Conservation (phyloP, 53 echinoderm and acorn worm genomes). For the Zoroaster sp. region DNA sequence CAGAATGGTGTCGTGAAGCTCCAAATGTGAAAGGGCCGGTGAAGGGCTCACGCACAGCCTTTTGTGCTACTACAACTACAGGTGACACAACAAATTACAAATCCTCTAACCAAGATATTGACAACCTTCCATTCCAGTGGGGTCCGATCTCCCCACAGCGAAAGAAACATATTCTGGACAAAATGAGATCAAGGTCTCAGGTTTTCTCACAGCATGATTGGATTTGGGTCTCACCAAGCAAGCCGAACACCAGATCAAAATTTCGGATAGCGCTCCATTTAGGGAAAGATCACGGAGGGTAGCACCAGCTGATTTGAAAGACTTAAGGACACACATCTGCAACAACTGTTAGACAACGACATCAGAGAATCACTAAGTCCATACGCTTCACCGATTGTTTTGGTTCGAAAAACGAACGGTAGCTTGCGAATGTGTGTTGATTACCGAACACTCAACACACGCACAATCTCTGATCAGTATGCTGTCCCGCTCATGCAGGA, state of each 20-base stretch:
- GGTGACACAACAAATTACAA: not conserved
- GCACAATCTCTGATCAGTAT: constrained; percentile 44
- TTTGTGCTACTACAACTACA: not conserved
- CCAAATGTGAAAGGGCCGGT: not conserved
- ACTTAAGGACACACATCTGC: constrained; percentile 51
- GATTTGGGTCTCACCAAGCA: constrained; percentile 49
- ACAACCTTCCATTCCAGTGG: constrained; percentile 54
- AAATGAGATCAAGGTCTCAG: not conserved
- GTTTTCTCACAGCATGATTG: constrained; percentile 65
- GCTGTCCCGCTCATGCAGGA: constrained; percentile 48
- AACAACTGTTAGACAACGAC: constrained; percentile 30
- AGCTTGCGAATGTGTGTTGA: constrained; percentile 45
- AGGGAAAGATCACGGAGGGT: too few species aligned
- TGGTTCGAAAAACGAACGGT: constrained; percentile 50
- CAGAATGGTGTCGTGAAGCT: too few species aligned
- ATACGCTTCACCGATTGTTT: too few species aligned
- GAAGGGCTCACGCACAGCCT: not conserved
- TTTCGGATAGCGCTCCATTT: too few species aligned
- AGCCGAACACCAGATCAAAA: too few species aligned
- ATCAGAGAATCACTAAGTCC: constrained; percentile 59
- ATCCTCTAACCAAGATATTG: not conserved
- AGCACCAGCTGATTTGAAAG: constrained; percentile 44
- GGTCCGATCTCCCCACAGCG: constrained; percentile 53
- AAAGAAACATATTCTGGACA: constrained; percentile 28
- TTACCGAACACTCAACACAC: constrained; percentile 31